These are phyloP conservation scores for Drosophila mimetica DNA, from an alignment of 2,888 invertebrate genomes.

Conservation along the genomic window DNA sequence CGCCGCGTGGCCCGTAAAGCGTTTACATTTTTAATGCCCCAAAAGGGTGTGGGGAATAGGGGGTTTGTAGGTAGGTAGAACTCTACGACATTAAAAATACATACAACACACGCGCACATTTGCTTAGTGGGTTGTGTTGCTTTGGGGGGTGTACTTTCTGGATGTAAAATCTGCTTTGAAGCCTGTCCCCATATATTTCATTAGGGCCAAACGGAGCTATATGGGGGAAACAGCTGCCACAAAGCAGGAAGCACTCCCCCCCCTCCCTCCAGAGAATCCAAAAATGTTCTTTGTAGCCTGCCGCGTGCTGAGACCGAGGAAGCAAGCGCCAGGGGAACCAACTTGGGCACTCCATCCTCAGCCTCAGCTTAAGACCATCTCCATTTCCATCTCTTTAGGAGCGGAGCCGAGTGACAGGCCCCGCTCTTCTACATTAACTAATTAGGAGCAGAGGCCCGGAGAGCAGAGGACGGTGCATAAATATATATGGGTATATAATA, in stretches of 20 bases:
- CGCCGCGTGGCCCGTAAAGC: constrained; percentile 67
- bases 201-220: constrained; percentile 54
- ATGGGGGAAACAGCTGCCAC: constrained; percentile 26
- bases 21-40: constrained; percentile 73
- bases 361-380: not conserved
- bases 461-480: constrained; percentile 9
- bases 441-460: constrained; percentile 56
- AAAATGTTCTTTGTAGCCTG: constrained; percentile 42
- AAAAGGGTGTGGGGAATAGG: not conserved
- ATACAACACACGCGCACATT: constrained; percentile 47
- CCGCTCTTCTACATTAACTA: constrained; percentile 67
- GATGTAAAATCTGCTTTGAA: constrained; percentile 60
- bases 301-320: constrained; percentile 31
- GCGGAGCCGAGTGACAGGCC: constrained; percentile 53
- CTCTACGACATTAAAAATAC: constrained; percentile 64
- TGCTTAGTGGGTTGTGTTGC: constrained; percentile 25
- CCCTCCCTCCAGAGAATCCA: constrained; percentile 17
- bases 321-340: constrained; percentile 22
- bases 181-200: constrained; percentile 66
- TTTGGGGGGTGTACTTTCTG: not conserved
- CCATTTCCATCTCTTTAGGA: not conserved
- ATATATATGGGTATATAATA: not conserved
- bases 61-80: constrained; percentile 4
- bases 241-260: constrained; percentile 9
- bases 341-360: constrained; percentile 14